phyloP scores from a whole-genome alignment of 2,797 vertebrate genomes.

The Falco berigora region DNA sequence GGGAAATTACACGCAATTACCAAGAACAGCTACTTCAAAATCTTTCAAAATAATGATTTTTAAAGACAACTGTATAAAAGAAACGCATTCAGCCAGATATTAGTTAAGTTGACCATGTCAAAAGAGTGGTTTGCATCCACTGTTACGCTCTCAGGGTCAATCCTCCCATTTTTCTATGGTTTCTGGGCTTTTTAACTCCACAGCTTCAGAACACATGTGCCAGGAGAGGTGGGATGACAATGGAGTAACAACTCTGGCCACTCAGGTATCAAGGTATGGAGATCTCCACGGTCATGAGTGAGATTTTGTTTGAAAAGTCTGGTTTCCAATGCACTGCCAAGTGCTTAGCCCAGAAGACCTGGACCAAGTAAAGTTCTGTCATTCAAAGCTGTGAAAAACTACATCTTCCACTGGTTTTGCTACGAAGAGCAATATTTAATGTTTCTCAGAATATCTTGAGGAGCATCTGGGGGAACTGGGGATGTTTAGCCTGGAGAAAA shows the following conservation, averaged over 20 bases:
- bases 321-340: neutral
- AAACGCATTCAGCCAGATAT: neutral
- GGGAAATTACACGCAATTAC: neutral
- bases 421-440: neutral
- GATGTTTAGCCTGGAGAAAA: too few species aligned
- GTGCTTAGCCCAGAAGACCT: neutral
- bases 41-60: neutral
- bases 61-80: neutral
- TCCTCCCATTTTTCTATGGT: neutral
- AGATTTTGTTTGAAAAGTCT: neutral
- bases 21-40: neutral
- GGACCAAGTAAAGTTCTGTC: neutral
- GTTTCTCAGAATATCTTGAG: neutral
- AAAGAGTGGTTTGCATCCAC: neutral
- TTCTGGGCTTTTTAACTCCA: neutral
- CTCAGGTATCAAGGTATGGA: neutral
- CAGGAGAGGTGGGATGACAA: neutral
- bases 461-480: too few species aligned
- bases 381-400: neutral
- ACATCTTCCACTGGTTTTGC: neutral
- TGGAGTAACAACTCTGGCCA: neutral
- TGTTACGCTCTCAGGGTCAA: neutral
- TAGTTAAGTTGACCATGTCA: neutral
- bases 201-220: neutral
- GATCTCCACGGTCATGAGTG: neutral